Conservation (phyloP, 2,797 vertebrate genomes). For the Manis crassicaudata region DNA sequence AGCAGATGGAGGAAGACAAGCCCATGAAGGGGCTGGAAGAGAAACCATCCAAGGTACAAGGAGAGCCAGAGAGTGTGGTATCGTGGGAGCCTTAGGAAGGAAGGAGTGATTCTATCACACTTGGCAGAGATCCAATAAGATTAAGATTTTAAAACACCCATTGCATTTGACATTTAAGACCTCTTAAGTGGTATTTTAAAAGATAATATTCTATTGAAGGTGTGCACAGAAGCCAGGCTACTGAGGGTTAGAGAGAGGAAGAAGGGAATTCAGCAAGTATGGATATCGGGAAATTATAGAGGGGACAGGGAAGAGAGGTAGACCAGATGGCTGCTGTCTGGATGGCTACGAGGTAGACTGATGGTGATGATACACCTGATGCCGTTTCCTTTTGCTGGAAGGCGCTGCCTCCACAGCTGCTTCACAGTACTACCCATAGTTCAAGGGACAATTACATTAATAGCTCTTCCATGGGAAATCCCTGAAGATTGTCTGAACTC, state of each 20-base stretch:
- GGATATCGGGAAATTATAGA: not conserved
- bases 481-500: not conserved
- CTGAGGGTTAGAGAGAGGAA: not conserved
- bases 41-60: slow-evolving; percentile 45
- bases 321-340: not conserved
- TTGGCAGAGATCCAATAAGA: slow-evolving; percentile 40
- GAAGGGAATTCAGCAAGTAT: not conserved
- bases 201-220: slow-evolving; percentile 38
- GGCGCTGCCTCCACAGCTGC: not conserved
- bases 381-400: not conserved
- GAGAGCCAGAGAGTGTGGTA: slow-evolving; percentile 49
- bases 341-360: no score
- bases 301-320: not conserved
- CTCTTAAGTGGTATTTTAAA: slow-evolving; percentile 63
- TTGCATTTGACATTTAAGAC: slow-evolving; percentile 67
- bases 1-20: slow-evolving; percentile 71
- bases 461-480: not conserved
- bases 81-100: not conserved
- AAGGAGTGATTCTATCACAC: slow-evolving; percentile 40
- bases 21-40: not conserved
- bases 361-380: not conserved
- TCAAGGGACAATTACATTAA: not conserved
- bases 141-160: slow-evolving; percentile 57
- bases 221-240: slow-evolving; percentile 47
- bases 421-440: not conserved